phyloP scores from a whole-genome alignment of 1,140 invertebrate species.

The Drosophila ercepeae region DNA sequence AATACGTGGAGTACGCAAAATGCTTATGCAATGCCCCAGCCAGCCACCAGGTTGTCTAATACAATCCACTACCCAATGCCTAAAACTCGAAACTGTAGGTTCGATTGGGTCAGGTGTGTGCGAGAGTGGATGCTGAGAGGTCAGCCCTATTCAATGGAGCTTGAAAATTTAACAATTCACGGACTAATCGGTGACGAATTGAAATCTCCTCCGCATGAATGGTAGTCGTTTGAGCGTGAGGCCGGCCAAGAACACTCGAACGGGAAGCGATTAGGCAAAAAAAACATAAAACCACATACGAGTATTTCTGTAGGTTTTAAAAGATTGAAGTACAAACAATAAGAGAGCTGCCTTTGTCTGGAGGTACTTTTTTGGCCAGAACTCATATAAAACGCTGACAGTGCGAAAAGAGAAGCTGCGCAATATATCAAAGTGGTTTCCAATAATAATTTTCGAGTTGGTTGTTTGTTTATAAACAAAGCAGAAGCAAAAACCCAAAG shows the following conservation, averaged over 20 bases:
- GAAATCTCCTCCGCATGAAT: conserved; percentile 49
- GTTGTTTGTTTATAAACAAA: conserved; percentile 54
- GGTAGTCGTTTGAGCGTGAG: conserved; percentile 55
- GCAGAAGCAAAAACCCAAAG: conserved; percentile 1
- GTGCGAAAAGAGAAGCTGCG: conserved; percentile 64
- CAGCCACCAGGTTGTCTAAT: conserved; percentile 19
- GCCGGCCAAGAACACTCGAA: conserved; percentile 42
- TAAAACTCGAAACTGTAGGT: neutral
- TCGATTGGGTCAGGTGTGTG: conserved; percentile 18
- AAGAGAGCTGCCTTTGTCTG: conserved; percentile 49
- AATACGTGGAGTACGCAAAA: conserved; percentile 63
- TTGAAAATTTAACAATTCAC: conserved; percentile 9
- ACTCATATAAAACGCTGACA: conserved; percentile 70
- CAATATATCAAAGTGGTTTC: conserved; percentile 59
- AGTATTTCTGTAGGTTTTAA: conserved; percentile 10
- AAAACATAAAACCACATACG: conserved; percentile 10
- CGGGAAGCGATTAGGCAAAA: conserved; percentile 62
- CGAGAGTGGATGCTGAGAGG: conserved; percentile 19
- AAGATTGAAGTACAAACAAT: conserved; percentile 12
- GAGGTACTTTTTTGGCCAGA: conserved; percentile 32
- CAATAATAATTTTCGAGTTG: conserved; percentile 31
- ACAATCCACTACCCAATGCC: neutral
- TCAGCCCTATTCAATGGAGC: conserved; percentile 9
- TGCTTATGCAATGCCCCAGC: conserved; percentile 29
- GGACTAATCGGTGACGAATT: conserved; percentile 61